Conservation (phyloP, 2,113 vertebrate species). For the Acinonyx jubatus region DNA sequence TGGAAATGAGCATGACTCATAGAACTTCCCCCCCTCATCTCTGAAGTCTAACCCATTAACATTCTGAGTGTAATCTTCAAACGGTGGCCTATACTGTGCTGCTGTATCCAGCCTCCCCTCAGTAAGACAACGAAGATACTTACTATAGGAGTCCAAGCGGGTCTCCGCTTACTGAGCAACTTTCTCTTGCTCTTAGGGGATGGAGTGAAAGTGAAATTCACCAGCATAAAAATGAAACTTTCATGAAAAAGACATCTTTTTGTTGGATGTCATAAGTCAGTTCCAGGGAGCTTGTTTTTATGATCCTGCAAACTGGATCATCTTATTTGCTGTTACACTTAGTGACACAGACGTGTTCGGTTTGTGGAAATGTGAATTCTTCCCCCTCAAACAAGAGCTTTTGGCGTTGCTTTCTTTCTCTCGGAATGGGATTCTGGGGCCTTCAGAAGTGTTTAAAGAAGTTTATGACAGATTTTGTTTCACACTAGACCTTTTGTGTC, state of each 20-base stretch:
- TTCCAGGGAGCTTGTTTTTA: slow-evolving; percentile 4
- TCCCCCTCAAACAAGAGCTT: not conserved
- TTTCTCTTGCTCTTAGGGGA: not conserved
- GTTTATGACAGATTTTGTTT: slow-evolving; percentile 31
- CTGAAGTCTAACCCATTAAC: slow-evolving; percentile 30
- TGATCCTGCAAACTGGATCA: not conserved
- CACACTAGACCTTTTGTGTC: slow-evolving; percentile 20
- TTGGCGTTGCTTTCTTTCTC: slow-evolving; percentile 1
- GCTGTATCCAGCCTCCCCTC: not conserved
- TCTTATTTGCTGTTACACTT: slow-evolving; percentile 16
- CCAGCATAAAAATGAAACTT: not conserved
- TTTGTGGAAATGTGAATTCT: not conserved
- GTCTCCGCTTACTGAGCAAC: not conserved
- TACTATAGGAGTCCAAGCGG: not conserved
- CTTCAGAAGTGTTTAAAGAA: slow-evolving; percentile 19
- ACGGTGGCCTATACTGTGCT: not conserved
- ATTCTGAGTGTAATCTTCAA: not conserved
- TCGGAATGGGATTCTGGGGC: slow-evolving; percentile 39
- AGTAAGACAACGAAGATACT: not conserved
- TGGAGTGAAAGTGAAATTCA: slow-evolving; percentile 41
- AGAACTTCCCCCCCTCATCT: not conserved
- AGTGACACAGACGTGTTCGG: not conserved
- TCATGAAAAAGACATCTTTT: slow-evolving; percentile 1
- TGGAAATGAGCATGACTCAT: slow-evolving; percentile 35
- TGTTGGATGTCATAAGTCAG: not conserved